These are phyloP conservation scores for Octonoba sinensis DNA, from an alignment of 2,888 invertebrate genomes.

Conservation along the genomic window DNA sequence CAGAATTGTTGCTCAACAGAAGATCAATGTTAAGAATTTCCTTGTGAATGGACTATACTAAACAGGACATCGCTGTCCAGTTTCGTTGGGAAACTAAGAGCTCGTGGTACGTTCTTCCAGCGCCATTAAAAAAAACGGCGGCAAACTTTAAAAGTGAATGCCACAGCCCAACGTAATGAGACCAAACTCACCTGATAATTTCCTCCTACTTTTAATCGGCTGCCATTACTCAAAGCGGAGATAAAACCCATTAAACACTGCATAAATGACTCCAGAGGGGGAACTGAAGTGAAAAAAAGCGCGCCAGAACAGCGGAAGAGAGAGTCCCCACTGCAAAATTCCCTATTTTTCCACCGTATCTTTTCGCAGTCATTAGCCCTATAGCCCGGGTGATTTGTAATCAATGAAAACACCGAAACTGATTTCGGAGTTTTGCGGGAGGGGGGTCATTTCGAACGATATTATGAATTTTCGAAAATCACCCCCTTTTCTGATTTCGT, in stretches of 20 bases:
- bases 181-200: slow-evolving; percentile 40
- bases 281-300: slow-evolving; percentile 15
- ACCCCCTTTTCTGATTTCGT: slow-evolving; percentile 21
- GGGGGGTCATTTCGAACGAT: slow-evolving; percentile 40
- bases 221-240: slow-evolving; percentile 57
- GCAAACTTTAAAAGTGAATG: no score
- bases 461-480: slow-evolving; percentile 26
- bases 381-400: slow-evolving; percentile 43
- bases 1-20: no score
- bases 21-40: no score
- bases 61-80: no score
- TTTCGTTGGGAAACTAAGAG: no score
- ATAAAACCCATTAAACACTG: slow-evolving; percentile 60
- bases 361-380: slow-evolving; percentile 44
- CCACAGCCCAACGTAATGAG: no score
- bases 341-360: slow-evolving; percentile 16
- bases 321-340: slow-evolving; percentile 38
- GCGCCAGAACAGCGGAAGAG: not conserved
- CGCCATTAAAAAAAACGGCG: no score
- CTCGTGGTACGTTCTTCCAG: no score
- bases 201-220: slow-evolving; percentile 38
- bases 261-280: slow-evolving; percentile 37
- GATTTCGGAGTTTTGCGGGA: slow-evolving; percentile 26
- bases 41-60: no score
- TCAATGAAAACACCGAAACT: slow-evolving; percentile 56